Base-by-base conservation (phyloP, 2,113 vertebrate genomes). In the Opisthocomus hoazin region DNA sequence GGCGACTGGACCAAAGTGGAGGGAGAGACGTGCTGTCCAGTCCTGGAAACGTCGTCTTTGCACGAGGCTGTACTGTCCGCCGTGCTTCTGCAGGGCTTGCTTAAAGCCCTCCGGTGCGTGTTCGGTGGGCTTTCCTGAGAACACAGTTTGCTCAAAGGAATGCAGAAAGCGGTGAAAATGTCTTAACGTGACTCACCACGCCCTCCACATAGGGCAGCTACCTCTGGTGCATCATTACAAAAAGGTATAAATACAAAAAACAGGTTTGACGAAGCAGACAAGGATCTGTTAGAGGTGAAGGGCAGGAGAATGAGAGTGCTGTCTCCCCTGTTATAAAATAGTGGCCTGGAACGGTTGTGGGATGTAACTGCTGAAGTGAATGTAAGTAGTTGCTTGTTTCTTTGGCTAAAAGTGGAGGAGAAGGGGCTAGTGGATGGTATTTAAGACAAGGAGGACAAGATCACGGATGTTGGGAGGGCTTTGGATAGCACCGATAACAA, bases 51-150 rank as follows among this genome's bases (percentile, higher is more conserved):
- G 8, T 37, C 34, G 46, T 32, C 4, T 5, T 74, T n/a, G 15
- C 12, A 4, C 0, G 0, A 9, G 48, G 23, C 66, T 51, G 48
- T 69, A 4, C 43, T 56, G 12, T 43, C 48, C 53, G 7, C 0
- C 5, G 20, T 68, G 83, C 71, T 81, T 29, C 75, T 60, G 89
- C 71, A 66, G 73, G n/a, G 21, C 39, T 37, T 7, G 30, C 41
- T 37, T 36, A 37, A 43, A 63, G 56, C 51, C 56, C 37, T 86
- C 23, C 4, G 34, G 15, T 23, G n/a, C 2, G 0, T 29, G 9
- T 32, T 54, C 32, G 16, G 30, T 7, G 64, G 89, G 34, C 63
- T 71, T 39, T 92, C 53, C 68, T 5, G 22, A 48, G 86, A 76
- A 4, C 30, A 57, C 20, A 51, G 9, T 16, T 80, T 61, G 71